Conservation (phyloP, 2,888 invertebrate genomes). For the Sericinus montela region DNA sequence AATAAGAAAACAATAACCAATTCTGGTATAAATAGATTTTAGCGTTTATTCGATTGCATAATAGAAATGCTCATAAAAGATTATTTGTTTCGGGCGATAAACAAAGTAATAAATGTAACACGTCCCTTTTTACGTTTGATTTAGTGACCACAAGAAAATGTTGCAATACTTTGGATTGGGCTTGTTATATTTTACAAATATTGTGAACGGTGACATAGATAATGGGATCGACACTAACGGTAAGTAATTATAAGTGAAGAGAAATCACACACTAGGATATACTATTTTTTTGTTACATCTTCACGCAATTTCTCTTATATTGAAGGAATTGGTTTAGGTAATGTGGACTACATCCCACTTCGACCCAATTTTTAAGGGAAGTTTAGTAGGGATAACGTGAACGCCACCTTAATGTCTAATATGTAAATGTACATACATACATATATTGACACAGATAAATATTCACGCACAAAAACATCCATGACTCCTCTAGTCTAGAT, state of each 20-base stretch:
- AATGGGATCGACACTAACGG: background rate
- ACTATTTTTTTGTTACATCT: background rate
- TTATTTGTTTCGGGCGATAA: conserved; percentile 1
- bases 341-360: too few species aligned
- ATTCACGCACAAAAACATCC: too few species aligned
- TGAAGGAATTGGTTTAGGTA: background rate
- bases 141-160: conserved; percentile 1
- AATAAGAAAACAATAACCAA: too few species aligned
- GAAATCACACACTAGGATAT: too few species aligned
- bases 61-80: background rate
- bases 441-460: too few species aligned
- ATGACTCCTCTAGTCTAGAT: too few species aligned
- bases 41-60: background rate
- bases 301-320: background rate
- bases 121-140: background rate
- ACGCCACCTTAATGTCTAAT: background rate
- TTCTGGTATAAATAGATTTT: too few species aligned
- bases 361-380: background rate
- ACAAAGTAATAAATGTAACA: background rate
- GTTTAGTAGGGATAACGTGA: background rate
- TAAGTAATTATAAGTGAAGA: background rate
- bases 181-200: background rate
- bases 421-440: too few species aligned
- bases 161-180: conserved; percentile 1
- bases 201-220: background rate